Conservation (phyloP, 2,113 vertebrate species). For the Nycticebus coucang region DNA sequence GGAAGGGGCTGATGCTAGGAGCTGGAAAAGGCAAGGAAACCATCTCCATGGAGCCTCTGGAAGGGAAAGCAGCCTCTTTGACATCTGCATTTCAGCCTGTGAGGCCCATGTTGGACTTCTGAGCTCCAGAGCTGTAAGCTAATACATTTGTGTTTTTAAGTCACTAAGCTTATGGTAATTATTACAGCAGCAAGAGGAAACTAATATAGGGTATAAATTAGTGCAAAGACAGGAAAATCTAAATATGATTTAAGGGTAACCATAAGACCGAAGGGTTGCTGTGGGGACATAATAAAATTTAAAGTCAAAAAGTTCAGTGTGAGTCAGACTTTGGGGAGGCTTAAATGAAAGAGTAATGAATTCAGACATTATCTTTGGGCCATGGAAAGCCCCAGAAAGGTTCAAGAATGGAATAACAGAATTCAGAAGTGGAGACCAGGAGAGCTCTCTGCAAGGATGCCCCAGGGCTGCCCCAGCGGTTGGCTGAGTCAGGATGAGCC, state of each 20-base stretch:
- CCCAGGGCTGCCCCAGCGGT: neutral
- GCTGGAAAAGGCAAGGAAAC: neutral
- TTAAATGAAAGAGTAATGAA: neutral
- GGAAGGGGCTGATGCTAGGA: neutral
- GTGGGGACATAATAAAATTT: neutral
- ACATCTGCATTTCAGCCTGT: neutral
- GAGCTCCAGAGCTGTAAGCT: neutral
- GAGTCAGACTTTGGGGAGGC: neutral
- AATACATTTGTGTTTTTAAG: neutral
- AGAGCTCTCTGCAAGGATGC: neutral
- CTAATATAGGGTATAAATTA: neutral
- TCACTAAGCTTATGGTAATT: neutral
- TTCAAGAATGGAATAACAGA: neutral
- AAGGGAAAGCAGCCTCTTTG: neutral
- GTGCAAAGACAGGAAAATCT: neutral
- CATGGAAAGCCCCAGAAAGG: neutral
- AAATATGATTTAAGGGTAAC: neutral
- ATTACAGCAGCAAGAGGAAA: conserved; percentile 18
- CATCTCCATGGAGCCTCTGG: accelerated
- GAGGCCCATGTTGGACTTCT: neutral
- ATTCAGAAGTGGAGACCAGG: neutral
- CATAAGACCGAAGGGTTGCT: neutral
- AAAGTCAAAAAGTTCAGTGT: conserved; percentile 32
- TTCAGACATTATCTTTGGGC: neutral
- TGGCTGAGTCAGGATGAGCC: too few relatives aligned